These are phyloP conservation scores for Hippocampus mohnikei DNA, from an alignment of 2,113 vertebrate genomes.

Conservation along the genomic window DNA sequence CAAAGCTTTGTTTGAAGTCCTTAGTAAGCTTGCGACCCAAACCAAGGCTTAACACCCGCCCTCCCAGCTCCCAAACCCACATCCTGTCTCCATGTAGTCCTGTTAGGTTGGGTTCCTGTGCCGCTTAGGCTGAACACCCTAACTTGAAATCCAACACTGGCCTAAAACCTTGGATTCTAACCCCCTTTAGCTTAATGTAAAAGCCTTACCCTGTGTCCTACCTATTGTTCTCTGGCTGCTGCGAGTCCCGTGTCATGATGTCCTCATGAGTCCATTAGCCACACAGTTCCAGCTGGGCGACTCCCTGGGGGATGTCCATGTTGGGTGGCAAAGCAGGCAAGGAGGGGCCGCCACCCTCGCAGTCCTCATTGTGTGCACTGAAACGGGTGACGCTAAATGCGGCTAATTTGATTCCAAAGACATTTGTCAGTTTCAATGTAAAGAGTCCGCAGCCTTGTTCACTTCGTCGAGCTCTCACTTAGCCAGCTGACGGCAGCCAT, in stretches of 20 bases:
- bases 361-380: constrained; percentile 48
- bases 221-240: background rate
- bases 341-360: background rate
- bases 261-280: constrained; percentile 30
- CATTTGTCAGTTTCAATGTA: constrained; percentile 16
- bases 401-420: constrained; percentile 61
- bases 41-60: too few relatives aligned
- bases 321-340: constrained; percentile 1
- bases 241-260: background rate
- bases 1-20: too few relatives aligned
- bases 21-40: too few relatives aligned
- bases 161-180: background rate
- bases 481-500: background rate
- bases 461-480: background rate
- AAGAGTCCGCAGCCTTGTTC: background rate
- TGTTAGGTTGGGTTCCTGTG: too few relatives aligned
- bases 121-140: too few relatives aligned
- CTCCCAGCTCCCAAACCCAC: too few relatives aligned
- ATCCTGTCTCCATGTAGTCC: too few relatives aligned
- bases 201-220: too few relatives aligned
- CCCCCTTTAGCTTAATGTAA: too few relatives aligned
- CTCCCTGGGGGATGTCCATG: constrained; percentile 1
- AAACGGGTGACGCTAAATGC: constrained; percentile 59
- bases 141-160: too few relatives aligned
- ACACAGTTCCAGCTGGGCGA: constrained; percentile 46